A percentile compares a stretch with the other conserved stretches of the same genome.
These are phyloP conservation scores for Sarcophaga subvicina DNA, from an alignment of 2,888 invertebrate genomes.

Conservation along the genomic window DNA sequence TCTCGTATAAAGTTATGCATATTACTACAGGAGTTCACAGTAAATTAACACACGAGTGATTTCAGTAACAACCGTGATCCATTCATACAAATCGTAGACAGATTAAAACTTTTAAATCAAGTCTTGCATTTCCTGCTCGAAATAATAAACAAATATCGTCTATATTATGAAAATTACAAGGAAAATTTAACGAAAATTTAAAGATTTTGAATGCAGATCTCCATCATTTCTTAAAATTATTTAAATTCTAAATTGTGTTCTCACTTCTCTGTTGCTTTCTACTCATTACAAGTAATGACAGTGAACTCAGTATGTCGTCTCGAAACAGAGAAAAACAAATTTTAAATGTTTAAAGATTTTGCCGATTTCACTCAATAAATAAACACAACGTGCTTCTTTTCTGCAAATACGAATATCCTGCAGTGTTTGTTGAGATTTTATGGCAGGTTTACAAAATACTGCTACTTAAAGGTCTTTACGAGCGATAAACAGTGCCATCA, in stretches of 20 bases:
- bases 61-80: too few relatives aligned
- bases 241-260: constrained; percentile 35
- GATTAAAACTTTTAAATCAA: too few relatives aligned
- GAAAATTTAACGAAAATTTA: not conserved
- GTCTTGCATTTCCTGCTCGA: too few relatives aligned
- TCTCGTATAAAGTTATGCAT: too few relatives aligned
- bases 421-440: constrained; percentile 76
- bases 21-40: too few relatives aligned
- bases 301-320: constrained; percentile 44
- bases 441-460: constrained; percentile 69
- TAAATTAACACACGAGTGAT: too few relatives aligned
- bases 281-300: not conserved
- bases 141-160: too few relatives aligned
- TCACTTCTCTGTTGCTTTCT: not conserved
- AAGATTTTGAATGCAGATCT: constrained; percentile 15
- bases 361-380: constrained; percentile 33
- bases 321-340: not conserved
- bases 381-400: constrained; percentile 36
- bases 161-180: too few relatives aligned
- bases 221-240: constrained; percentile 45
- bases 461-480: constrained; percentile 77
- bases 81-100: too few relatives aligned
- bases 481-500: not conserved
- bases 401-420: constrained; percentile 68
- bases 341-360: constrained; percentile 11